phyloP scores from a whole-genome alignment of 2,797 vertebrate genomes.

The Tragelaphus oryx region DNA sequence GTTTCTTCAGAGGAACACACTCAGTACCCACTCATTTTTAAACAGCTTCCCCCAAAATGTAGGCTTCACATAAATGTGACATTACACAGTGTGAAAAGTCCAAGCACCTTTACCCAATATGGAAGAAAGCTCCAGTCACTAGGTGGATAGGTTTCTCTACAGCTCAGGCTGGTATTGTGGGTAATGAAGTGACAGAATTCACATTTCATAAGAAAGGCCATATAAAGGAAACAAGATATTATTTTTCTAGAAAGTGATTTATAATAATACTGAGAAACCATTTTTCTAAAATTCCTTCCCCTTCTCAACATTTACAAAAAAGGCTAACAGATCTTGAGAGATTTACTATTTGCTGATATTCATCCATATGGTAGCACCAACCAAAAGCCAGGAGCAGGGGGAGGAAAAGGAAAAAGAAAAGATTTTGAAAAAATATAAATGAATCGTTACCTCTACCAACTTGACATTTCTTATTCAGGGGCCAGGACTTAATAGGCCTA shows the following conservation, averaged over 20 bases:
- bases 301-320: conserved; percentile 62
- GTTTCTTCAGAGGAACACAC: neutral
- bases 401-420: neutral
- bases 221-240: conserved; percentile 75
- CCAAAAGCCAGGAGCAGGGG: neutral
- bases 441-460: neutral
- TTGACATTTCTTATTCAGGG: neutral
- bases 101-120: conserved; percentile 12
- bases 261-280: conserved; percentile 53
- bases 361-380: conserved; percentile 51
- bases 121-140: conserved; percentile 34
- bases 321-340: conserved; percentile 48
- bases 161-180: conserved; percentile 38
- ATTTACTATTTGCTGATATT: conserved; percentile 70
- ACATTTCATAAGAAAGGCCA: conserved; percentile 71
- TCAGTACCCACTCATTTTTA: neutral
- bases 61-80: neutral
- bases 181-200: conserved; percentile 69
- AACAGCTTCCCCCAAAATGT: neutral
- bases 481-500: neutral
- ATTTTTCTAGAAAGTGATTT: conserved; percentile 75
- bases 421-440: neutral
- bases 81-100: conserved; percentile 23
- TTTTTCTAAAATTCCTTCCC: conserved; percentile 44
- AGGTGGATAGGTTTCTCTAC: conserved; percentile 47